Evolutionary conservation across 2,888 invertebrate species (phyloP), one percentile per base, ranked within the genome.

Genomic region (Drosophila neoperkinsi): DNA sequence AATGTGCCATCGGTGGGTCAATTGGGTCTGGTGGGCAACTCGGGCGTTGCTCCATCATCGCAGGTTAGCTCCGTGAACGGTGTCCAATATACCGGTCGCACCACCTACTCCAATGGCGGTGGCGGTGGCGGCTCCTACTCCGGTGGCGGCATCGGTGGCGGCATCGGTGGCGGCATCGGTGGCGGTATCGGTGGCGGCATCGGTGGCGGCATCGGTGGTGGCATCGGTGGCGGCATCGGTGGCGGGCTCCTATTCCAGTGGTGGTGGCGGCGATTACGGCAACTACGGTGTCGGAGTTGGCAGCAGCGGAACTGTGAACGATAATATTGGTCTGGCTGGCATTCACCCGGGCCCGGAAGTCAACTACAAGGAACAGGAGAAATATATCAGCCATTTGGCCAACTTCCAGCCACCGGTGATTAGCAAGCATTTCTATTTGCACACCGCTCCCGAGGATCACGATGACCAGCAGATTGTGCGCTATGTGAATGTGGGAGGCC

Each of bases 391-490:
- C 33, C 91, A 90, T 16, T 49, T 88, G 81, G 80, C 75, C 62
- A 88, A 88, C 68, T 81, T 88, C 82, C 81, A 87, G 78, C 81
- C 90, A 0, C 91, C 93, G 3, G 77, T 91, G 64, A 70, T 93
- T 4, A 91, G 79, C 57, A 93, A 93, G 69, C 91, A 92, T 53
- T 92, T 93, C 79, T 93, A 93, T 71, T 55, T 93, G 25, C 92
- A 93, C 73, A 88, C 91, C 21, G 93, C 93, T 2, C 93, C 93
- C 55, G 92, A 91, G 74, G 93, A 93, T 63, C 90, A 91, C 57
- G 91, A 92, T 34, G 90, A 92, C 43, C 89, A 92, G 61, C 90
- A 92, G 71, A 85, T 92, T 59, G 91, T 91, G 10, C 91, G 92
- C 52, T 88, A 92, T 25, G 79, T 93, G 57, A 92, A 91, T 21